Percentiles rank a stretch among this genome's conserved stretches.
Conservation (phyloP, 2,113 vertebrate species). For the Trogon melanurus region DNA sequence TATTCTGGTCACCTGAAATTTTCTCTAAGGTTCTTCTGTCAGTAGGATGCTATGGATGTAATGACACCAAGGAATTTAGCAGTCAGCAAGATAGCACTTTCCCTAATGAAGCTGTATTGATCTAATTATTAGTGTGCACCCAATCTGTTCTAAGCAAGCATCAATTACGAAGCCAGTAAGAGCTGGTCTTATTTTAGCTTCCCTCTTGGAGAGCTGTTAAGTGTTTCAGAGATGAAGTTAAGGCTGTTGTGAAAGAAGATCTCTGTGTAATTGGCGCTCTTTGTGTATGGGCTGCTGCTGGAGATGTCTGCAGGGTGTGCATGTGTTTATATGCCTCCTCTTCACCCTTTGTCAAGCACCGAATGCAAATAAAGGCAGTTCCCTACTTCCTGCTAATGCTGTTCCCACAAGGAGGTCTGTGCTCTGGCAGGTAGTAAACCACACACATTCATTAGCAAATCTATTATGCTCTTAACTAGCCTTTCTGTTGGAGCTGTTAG, state of each 20-base stretch:
- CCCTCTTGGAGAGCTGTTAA: background rate
- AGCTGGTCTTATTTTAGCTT: background rate
- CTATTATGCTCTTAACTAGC: background rate
- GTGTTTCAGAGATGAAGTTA: background rate
- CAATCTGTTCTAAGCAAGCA: background rate
- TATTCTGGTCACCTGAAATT: background rate
- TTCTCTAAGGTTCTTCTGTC: background rate
- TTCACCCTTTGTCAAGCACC: constrained; percentile 1
- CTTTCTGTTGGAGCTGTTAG: constrained; percentile 32
- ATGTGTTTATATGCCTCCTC: background rate
- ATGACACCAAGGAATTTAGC: background rate
- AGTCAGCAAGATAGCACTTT: background rate
- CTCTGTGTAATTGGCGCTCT: background rate
- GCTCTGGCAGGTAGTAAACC: constrained; percentile 5
- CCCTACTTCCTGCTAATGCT: background rate
- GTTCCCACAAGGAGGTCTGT: constrained; percentile 39
- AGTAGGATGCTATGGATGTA: background rate
- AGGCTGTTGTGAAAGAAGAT: background rate
- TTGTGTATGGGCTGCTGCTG: background rate
- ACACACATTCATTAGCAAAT: constrained; percentile 19
- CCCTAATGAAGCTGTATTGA: background rate
- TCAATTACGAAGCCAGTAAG: background rate
- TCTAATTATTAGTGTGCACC: background rate
- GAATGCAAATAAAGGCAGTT: constrained; percentile 48
- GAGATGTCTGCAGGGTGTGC: background rate